Conservation (phyloP, 2,113 vertebrate genomes). For the Corythornis madagascariensis region DNA sequence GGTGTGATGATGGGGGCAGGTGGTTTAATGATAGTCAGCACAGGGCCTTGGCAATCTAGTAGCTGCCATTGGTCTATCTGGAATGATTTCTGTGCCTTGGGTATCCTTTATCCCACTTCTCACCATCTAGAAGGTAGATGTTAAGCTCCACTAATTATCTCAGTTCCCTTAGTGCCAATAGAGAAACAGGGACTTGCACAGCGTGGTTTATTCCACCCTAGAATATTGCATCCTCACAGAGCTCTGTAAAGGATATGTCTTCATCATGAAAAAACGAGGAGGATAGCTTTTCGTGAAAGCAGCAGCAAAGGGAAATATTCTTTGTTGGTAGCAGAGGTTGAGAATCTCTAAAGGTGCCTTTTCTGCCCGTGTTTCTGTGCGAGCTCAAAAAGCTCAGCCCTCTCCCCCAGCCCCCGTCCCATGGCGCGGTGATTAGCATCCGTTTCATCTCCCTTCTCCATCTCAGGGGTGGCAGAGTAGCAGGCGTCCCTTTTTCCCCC, state of each 20-base stretch:
- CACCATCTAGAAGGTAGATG: not conserved
- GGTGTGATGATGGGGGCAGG: not conserved
- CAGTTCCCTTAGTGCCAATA: not conserved
- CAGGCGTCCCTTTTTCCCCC: not conserved
- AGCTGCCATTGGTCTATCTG: not conserved
- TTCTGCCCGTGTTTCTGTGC: not conserved
- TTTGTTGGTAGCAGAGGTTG: not conserved
- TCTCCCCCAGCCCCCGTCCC: not conserved
- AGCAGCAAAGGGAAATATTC: not conserved
- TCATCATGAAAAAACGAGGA: not conserved
- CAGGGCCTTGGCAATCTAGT: not conserved
- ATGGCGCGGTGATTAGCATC: not conserved
- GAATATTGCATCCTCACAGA: not conserved
- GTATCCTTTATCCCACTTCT: not conserved
- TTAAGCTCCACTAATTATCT: not conserved
- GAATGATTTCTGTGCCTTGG: not conserved
- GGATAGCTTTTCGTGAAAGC: not conserved
- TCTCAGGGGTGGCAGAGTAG: not conserved
- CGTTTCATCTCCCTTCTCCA: not conserved
- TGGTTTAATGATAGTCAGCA: accelerated
- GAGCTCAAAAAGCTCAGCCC: not conserved
- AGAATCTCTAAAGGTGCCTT: not conserved
- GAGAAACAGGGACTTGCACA: not conserved
- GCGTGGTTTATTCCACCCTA: not conserved
- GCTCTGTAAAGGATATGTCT: not conserved